phyloP scores from a whole-genome alignment of 2,113 vertebrate species.

The Ursus arctos region DNA sequence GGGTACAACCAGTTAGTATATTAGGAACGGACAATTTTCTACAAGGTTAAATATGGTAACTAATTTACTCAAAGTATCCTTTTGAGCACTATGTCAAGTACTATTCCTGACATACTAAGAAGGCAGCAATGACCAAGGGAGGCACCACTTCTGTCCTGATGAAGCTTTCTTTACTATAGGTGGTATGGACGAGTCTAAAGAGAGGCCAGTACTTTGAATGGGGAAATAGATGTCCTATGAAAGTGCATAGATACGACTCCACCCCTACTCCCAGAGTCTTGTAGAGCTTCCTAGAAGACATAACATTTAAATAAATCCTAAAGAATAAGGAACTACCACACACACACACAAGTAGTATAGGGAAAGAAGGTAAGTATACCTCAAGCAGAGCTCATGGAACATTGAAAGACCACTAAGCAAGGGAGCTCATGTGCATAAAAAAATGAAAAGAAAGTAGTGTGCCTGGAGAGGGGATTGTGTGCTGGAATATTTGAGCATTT shows the following conservation, averaged over 20 bases:
- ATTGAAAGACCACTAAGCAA: not conserved
- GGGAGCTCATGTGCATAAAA: not conserved
- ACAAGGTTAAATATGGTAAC: conserved; percentile 84
- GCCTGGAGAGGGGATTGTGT: not conserved
- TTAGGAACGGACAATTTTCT: conserved; percentile 74
- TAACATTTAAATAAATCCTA: not conserved
- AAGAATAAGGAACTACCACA: not conserved
- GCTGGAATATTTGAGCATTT: conserved; percentile 68
- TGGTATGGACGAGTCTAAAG: not conserved
- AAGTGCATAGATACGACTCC: not conserved
- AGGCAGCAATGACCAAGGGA: not conserved
- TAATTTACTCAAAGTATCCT: not conserved
- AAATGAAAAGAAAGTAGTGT: not conserved
- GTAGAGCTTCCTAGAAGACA: not conserved
- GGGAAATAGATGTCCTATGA: not conserved
- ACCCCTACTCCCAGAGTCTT: not conserved
- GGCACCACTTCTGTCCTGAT: no score
- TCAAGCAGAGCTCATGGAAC: not conserved
- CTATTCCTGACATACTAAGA: not conserved
- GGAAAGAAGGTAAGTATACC: not conserved
- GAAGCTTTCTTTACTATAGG: not conserved
- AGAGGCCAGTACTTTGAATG: not conserved
- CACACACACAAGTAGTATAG: no score
- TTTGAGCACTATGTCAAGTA: not conserved
- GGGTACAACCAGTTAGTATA: conserved; percentile 78